Evolutionary conservation across 2,113 vertebrate species (phyloP).

Genomic region (Regulus satrapa): DNA sequence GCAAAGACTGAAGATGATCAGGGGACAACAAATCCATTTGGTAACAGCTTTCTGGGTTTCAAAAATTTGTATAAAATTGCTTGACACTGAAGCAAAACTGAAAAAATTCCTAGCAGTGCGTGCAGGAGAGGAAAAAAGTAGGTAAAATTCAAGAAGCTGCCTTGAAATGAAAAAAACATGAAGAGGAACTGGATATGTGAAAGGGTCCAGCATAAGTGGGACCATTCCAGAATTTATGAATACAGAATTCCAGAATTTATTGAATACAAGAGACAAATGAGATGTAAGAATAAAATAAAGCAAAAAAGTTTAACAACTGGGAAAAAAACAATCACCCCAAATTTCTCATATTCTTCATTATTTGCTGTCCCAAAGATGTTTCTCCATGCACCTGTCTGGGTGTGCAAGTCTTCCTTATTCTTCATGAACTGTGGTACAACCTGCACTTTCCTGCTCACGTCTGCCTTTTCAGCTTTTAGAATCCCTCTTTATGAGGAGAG

Average conservation of each 20-base stretch:
- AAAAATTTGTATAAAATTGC: background rate
- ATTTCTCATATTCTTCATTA: background rate
- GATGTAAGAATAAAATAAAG: background rate
- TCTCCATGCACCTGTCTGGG: background rate
- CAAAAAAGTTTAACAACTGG: background rate
- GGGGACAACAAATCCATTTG: background rate
- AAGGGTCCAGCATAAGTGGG: background rate
- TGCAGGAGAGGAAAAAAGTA: background rate
- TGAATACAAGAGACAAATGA: background rate
- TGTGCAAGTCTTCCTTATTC: background rate
- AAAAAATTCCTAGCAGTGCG: background rate
- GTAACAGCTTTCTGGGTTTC: background rate
- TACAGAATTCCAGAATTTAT: background rate
- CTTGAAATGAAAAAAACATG: background rate
- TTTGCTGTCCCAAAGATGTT: background rate
- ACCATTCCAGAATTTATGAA: background rate
- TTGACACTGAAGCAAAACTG: background rate
- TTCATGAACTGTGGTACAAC: background rate
- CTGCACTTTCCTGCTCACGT: background rate
- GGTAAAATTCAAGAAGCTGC: background rate
- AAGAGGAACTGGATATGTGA: background rate
- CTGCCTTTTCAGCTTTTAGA: background rate
- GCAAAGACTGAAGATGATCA: background rate
- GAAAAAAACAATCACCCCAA: background rate
- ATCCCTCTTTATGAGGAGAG: background rate